phyloP scores from a whole-genome alignment of 2,113 vertebrate species.

The Percina caprodes region DNA sequence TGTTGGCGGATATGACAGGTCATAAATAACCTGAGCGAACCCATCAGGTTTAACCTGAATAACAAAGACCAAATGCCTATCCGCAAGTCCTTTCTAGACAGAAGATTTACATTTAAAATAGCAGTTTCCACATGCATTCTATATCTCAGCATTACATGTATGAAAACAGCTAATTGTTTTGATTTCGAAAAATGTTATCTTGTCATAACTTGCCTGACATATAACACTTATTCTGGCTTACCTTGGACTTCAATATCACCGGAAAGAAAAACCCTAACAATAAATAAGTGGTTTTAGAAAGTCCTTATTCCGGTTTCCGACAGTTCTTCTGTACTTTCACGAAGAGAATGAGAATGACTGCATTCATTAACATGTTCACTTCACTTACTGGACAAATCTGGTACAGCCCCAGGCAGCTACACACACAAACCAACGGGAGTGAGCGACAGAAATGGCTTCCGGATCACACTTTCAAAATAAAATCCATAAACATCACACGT shows the following conservation, averaged over 20 bases:
- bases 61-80: not conserved
- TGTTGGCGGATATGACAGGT: not conserved
- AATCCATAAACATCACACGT: fast-evolving
- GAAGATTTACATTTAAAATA: not conserved
- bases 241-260: slow-evolving; percentile 14
- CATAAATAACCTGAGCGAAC: not conserved
- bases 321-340: not conserved
- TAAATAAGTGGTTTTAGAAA: not conserved
- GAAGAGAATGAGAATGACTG: fast-evolving
- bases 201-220: not conserved
- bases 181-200: not conserved
- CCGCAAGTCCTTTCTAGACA: not conserved
- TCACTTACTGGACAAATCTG: not conserved
- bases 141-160: not conserved
- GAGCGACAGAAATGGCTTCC: not conserved
- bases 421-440: not conserved
- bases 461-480: slow-evolving; percentile 52
- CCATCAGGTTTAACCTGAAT: slow-evolving; percentile 67
- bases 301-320: not conserved
- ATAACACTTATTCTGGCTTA: not conserved
- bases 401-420: not conserved
- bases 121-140: not conserved
- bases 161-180: not conserved
- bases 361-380: not conserved
- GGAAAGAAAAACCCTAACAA: not conserved